Evolutionary conservation across 2,888 invertebrate species (phyloP), one percentile per base, ranked within the genome.

Genomic region (Hoplodrina ambigua): DNA sequence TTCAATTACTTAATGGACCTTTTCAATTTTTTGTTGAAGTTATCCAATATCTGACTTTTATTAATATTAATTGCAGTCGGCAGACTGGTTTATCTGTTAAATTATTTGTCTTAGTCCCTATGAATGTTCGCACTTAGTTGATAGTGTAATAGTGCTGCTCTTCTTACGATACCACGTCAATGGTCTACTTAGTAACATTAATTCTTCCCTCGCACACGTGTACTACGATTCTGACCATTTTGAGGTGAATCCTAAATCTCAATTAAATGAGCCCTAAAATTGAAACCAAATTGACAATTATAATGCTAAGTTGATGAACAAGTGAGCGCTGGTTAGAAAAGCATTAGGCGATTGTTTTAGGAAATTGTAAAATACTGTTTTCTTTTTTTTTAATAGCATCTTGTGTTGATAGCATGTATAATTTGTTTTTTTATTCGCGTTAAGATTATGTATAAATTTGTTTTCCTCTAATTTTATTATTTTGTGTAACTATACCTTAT

Each of bases 381-480:
- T 93, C 86, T 88, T 91, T 91, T 89, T n/a, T 74, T 90, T 89
- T 86, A 91, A 88, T 92, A 93, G 91, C 88, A 90, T 91, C 91
- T 93, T 94, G 93, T 95, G 94, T 95, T 95, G 92, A 93, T 93
- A 93, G 92, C 90, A 89, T 95, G 95, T 95, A 95, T 93, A 91
- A 92, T 94, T 95, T 95, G 94, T 94, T 95, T 94, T 94, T 93
- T 87, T 92, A 92, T 93, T 94, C 92, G 93, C 93, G 92, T 95
- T 95, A 95, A 95, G 94, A 92, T 93, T 95, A 94, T 94, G 94
- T 95, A 95, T 94, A 95, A 95, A 94, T 93, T 95, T 95, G 95
- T 95, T 96, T 96, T 95, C 92, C 90, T 92, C 87, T 95, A 94
- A 95, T 95, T 94, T 95, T 96, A 94, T 95, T 95, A 93, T 94